Base-by-base conservation (phyloP, 1,140 invertebrate genomes). In the Phymorhynchus buccinoides region DNA sequence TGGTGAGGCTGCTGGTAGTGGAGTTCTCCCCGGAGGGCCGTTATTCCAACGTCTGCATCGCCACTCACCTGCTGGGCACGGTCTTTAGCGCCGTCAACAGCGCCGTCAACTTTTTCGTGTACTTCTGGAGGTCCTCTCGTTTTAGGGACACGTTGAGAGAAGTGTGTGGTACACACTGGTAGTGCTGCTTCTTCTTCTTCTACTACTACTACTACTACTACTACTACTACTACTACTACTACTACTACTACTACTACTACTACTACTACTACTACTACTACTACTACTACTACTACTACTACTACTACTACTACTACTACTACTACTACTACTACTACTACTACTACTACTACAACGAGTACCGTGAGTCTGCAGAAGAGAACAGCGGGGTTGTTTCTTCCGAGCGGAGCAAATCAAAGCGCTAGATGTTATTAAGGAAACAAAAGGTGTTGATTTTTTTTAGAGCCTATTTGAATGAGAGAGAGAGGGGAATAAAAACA, bases 221-320 rank as follows among this genome's bases (percentile, higher is more conserved):
- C 73, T 77, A 77, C 73, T 77, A 77, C 73, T 77, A 77, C 73
- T 77, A 77, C 73, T 77, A 16, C 73, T 77, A 77, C 73, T 77
- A 77, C 73, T 77, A 77, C 73, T 77, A 16, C 73, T 77, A 77
- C 73, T 77, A 77, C 73, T 16, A 77, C 73, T 77, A 77, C 14
- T 77, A 77, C 73, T 77, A 77, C 73, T 77, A 16, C 73, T 77
- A 77, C 73, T 77, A 77, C 73, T 16, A 77, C 73, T 80, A 80
- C 78, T 77, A 77, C 73, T 77, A 77, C 73, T 77, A 77, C 73
- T 77, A 77, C 73, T 77, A 77, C 73, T 77, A 77, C 73, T 77
- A 77, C 73, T 77, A 77, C 73, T 77, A 77, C 73, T 77, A 77
- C 73, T 77, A 77, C 73, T 77, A 16, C 73, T 77, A 77, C 73